Evolutionary conservation across 2,113 vertebrate species (phyloP).

Genomic region (Ascaphus truei): DNA sequence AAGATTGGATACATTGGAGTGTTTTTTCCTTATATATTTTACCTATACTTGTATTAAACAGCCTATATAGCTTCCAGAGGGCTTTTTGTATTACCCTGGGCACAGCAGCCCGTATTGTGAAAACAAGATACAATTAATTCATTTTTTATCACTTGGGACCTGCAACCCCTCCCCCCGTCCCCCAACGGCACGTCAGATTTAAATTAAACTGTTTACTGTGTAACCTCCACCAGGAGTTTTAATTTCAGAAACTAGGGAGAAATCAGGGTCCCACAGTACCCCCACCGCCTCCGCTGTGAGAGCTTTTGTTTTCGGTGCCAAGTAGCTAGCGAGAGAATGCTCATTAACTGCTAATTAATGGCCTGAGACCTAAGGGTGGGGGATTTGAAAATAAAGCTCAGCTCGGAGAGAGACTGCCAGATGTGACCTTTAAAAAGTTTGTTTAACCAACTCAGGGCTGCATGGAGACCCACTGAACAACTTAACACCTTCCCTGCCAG

Average conservation of each 20-base stretch:
- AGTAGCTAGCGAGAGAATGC: slow-evolving; percentile 15
- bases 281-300: slow-evolving; percentile 1
- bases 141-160: neutral
- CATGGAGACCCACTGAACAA: neutral
- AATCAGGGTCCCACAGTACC: slow-evolving; percentile 2
- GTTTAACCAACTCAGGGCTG: neutral
- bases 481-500: slow-evolving; percentile 2
- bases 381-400: neutral
- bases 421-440: slow-evolving; percentile 12
- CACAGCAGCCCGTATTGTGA: neutral
- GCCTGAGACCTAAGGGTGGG: slow-evolving; percentile 28
- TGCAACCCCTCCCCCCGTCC: neutral
- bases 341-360: slow-evolving; percentile 32
- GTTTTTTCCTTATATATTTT: too few relatives aligned
- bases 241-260: slow-evolving; percentile 4
- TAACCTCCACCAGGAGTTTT: neutral
- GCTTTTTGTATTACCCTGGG: too few relatives aligned
- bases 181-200: neutral
- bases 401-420: neutral
- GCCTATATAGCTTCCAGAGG: too few relatives aligned
- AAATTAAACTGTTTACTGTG: slow-evolving; percentile 21
- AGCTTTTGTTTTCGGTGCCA: slow-evolving; percentile 24
- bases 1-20: too few relatives aligned
- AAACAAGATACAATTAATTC: slow-evolving; percentile 14
- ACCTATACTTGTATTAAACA: too few relatives aligned